Evolutionary conservation across 1,140 invertebrate species (phyloP).

Genomic region (Drosophila kurseongensis): DNA sequence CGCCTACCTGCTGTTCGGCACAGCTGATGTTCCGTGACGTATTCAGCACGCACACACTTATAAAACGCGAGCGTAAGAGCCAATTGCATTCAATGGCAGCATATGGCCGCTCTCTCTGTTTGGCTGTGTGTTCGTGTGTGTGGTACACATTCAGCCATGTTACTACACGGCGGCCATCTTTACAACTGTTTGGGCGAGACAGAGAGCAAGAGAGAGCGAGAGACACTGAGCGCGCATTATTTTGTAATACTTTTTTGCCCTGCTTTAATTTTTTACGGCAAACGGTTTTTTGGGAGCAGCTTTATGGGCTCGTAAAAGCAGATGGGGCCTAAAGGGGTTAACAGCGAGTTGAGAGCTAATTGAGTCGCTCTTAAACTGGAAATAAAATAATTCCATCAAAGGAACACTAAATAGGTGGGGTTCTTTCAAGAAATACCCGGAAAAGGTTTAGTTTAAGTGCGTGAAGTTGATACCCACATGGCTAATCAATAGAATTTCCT

Average conservation of each 20-base stretch:
- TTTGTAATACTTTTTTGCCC: slow-evolving; percentile 73
- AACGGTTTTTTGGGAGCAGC: slow-evolving; percentile 65
- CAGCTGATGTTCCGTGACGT: slow-evolving; percentile 73
- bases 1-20: slow-evolving; percentile 68
- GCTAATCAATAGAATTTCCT: too few relatives aligned
- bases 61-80: slow-evolving; percentile 32
- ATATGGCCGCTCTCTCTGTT: slow-evolving; percentile 41
- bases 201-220: slow-evolving; percentile 20
- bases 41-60: slow-evolving; percentile 51
- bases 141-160: slow-evolving; percentile 74
- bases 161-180: slow-evolving; percentile 76
- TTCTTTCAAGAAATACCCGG: too few relatives aligned
- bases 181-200: slow-evolving; percentile 60
- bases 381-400: slow-evolving; percentile 18
- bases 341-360: slow-evolving; percentile 34
- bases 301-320: slow-evolving; percentile 46
- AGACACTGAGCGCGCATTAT: slow-evolving; percentile 58
- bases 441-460: too few relatives aligned
- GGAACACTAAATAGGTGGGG: not conserved
- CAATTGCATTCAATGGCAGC: slow-evolving; percentile 75
- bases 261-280: slow-evolving; percentile 73
- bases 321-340: slow-evolving; percentile 41
- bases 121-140: slow-evolving; percentile 22
- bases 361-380: slow-evolving; percentile 41
- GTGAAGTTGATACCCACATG: too few relatives aligned